Percentiles rank a stretch among this genome's conserved stretches.
phyloP scores from a whole-genome alignment of 2,888 invertebrate genomes.

The Zygaena filipendulae region DNA sequence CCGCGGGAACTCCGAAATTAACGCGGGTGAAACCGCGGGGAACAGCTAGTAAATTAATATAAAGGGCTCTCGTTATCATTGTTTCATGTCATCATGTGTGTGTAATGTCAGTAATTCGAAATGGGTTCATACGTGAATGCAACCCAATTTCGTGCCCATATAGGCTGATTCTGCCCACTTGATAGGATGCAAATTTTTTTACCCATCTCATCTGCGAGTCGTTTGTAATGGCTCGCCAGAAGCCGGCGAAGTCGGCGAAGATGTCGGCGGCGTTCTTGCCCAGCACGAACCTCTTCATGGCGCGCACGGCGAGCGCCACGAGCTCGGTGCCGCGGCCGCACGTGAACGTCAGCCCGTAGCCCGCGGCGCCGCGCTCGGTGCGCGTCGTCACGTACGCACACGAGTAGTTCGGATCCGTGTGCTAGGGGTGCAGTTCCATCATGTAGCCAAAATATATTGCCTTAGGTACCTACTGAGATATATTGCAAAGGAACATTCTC shows the following conservation, averaged over 20 bases:
- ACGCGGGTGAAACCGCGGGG: no score
- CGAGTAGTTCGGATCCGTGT: constrained; percentile 90
- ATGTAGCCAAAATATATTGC: constrained; percentile 6
- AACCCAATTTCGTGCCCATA: no score
- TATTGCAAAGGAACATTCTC: no score
- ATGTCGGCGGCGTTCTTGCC: constrained; percentile 76
- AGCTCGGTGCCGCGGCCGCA: constrained; percentile 90
- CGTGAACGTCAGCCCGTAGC: constrained; percentile 89
- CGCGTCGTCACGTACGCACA: constrained; percentile 89
- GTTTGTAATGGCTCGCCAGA: constrained; percentile 85
- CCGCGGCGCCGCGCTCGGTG: constrained; percentile 72
- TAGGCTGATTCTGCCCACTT: no score
- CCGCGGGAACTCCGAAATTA: no score
- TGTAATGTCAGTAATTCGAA: no score
- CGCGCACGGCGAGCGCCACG: constrained; percentile 79
- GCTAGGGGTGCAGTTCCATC: constrained; percentile 73
- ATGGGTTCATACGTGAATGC: no score
- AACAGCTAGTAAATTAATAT: no score
- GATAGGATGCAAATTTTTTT: constrained; percentile 19
- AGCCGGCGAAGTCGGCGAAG: constrained; percentile 78
- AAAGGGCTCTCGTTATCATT: no score
- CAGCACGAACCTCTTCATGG: constrained; percentile 76
- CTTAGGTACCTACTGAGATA: not conserved
- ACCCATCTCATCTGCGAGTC: constrained; percentile 95
- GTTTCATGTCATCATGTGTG: no score